Evolutionary conservation across 2,797 vertebrate species (phyloP).

Genomic region (Myripristis jacobus): DNA sequence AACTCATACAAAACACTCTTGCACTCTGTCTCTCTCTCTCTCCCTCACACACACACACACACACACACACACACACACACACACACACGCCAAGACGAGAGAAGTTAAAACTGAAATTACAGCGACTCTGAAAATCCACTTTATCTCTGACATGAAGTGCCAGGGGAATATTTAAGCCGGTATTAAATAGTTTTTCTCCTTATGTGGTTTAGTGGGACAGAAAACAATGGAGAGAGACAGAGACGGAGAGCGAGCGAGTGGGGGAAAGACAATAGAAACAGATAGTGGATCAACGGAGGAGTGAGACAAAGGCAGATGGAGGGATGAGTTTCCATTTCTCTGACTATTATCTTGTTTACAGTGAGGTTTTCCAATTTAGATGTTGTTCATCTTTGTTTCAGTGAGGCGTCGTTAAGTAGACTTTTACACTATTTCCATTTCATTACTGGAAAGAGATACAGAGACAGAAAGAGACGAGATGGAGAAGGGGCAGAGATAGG

Average conservation of each 20-base stretch:
- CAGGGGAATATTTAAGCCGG: slow-evolving; percentile 6
- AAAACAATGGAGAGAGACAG: background rate
- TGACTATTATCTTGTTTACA: slow-evolving; percentile 5
- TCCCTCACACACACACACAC: too few species aligned
- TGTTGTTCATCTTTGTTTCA: background rate
- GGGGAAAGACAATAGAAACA: background rate
- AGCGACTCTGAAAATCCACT: background rate
- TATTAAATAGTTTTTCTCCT: too few species aligned
- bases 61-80: too few species aligned
- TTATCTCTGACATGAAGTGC: slow-evolving; percentile 2
- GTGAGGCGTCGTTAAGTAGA: slow-evolving; percentile 6
- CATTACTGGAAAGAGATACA: slow-evolving; percentile 19
- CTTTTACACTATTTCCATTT: background rate
- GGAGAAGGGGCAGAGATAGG: background rate
- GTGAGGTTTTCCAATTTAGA: slow-evolving; percentile 8
- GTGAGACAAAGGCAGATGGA: background rate
- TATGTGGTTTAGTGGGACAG: too few species aligned
- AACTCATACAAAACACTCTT: slow-evolving; percentile 13
- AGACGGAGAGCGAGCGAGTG: background rate
- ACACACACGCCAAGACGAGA: background rate
- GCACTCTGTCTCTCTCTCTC: too few species aligned
- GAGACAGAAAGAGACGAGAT: background rate
- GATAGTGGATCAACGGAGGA: background rate
- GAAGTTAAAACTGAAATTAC: slow-evolving; percentile 14
- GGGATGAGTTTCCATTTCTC: background rate